Percentiles rank a stretch among this genome's conserved stretches.
phyloP scores from a whole-genome alignment of 2,797 vertebrate genomes.

The Craterocephalus amniculus region DNA sequence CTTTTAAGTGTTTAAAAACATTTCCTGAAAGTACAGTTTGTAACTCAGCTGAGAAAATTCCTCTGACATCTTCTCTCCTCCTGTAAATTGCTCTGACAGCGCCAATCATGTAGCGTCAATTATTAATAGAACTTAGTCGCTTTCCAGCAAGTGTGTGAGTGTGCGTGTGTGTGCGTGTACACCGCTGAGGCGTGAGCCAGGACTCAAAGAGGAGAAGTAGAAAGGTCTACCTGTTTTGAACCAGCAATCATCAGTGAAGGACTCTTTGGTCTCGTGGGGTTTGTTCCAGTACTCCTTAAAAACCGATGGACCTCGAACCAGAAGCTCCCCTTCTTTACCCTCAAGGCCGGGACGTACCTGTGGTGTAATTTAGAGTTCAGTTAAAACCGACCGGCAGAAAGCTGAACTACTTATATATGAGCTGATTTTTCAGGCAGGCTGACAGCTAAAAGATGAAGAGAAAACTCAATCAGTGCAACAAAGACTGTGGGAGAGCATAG shows the following conservation, averaged over 20 bases:
- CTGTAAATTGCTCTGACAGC: constrained; percentile 51
- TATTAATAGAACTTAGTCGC: constrained; percentile 44
- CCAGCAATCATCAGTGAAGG: constrained; percentile 91
- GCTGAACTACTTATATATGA: not conserved
- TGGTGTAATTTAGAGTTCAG: constrained; percentile 4
- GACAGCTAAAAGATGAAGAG: not conserved
- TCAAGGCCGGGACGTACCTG: constrained; percentile 88
- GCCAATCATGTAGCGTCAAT: constrained; percentile 55
- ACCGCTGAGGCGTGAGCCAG: constrained; percentile 9
- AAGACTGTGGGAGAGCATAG: not conserved
- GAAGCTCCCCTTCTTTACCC: constrained; percentile 91
- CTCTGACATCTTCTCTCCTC: constrained; percentile 42
- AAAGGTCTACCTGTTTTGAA: constrained; percentile 90
- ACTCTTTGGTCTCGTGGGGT: constrained; percentile 83
- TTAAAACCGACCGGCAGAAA: not conserved
- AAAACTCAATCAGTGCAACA: not conserved
- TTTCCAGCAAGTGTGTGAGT: constrained; percentile 31
- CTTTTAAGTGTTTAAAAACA: constrained; percentile 58
- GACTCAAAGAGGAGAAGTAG: constrained; percentile 1
- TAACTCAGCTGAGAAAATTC: constrained; percentile 37
- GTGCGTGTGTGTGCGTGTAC: constrained; percentile 6
- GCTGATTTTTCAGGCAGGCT: not conserved
- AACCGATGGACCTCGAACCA: constrained; percentile 88
- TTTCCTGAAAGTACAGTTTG: constrained; percentile 46
- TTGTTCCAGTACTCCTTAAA: constrained; percentile 95